Evolutionary conservation across 2,797 vertebrate genomes (phyloP).

Genomic region (Falco rusticolus): DNA sequence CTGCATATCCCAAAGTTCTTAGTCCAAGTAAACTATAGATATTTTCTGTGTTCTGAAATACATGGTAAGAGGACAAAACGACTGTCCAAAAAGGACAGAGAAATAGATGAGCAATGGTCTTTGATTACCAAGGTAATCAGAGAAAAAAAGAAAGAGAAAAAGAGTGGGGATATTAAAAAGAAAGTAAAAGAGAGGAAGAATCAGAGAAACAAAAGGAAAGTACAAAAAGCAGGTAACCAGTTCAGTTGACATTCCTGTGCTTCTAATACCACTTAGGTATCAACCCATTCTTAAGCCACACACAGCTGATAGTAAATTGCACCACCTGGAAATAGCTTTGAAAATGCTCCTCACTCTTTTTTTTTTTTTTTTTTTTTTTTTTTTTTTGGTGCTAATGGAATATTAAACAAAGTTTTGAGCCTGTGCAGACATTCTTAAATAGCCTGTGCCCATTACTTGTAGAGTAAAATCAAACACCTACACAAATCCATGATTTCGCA

Average conservation of each 20-base stretch:
- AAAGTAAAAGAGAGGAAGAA: background rate
- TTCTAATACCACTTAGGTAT: background rate
- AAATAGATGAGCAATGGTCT: background rate
- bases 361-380: background rate
- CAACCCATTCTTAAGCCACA: background rate
- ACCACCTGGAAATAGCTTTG: background rate
- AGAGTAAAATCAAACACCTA: background rate
- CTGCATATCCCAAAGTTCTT: background rate
- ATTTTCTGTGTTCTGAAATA: background rate
- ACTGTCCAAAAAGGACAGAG: background rate
- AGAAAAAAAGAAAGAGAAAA: fast-evolving
- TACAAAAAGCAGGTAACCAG: background rate
- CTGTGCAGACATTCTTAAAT: background rate
- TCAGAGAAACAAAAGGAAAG: background rate
- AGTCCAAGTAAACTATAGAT: background rate
- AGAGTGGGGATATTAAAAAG: background rate
- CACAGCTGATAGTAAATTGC: background rate
- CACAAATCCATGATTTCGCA: background rate
- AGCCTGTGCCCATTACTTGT: background rate
- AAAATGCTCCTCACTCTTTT: background rate
- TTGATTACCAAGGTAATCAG: background rate
- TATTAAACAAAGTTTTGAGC: background rate
- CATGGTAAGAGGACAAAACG: background rate
- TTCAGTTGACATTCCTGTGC: background rate
- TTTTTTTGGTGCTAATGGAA: background rate